These are phyloP conservation scores for Lipotes vexillifer DNA, from an alignment of 2,113 vertebrate species.

Conservation along the genomic window DNA sequence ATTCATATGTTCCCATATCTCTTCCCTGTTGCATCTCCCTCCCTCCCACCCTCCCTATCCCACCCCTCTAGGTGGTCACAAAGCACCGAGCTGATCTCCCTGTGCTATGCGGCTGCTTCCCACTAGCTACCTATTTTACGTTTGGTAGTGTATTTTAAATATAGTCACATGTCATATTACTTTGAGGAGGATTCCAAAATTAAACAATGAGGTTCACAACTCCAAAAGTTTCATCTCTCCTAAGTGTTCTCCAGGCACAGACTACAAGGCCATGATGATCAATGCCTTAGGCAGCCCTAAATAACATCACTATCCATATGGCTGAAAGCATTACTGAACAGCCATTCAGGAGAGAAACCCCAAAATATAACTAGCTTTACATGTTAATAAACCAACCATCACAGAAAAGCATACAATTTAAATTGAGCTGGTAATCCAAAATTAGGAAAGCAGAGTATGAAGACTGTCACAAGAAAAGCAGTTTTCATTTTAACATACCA, in stretches of 20 bases:
- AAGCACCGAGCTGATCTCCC: no score
- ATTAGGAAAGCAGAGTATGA: slow-evolving; percentile 33
- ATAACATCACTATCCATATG: slow-evolving; percentile 7
- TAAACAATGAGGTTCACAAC: slow-evolving; percentile 30
- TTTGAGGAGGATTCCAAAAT: slow-evolving; percentile 40
- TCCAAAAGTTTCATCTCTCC: slow-evolving; percentile 2
- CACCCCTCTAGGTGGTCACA: no score
- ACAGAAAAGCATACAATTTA: slow-evolving; percentile 53
- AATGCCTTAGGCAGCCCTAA: background rate
- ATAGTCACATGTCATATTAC: background rate
- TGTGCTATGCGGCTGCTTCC: no score
- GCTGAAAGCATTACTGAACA: background rate
- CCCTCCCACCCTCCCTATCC: no score
- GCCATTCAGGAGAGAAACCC: background rate
- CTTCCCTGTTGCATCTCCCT: no score
- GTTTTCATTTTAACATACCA: slow-evolving; percentile 61
- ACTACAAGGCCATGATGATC: background rate
- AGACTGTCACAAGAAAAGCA: slow-evolving; percentile 40
- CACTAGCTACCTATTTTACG: no score
- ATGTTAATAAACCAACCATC: slow-evolving; percentile 64
- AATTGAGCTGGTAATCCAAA: slow-evolving; percentile 62
- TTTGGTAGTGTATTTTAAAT: background rate
- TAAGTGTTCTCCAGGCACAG: background rate
- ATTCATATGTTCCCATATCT: no score
- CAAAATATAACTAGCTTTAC: slow-evolving; percentile 44